A percentile compares a stretch with the other conserved stretches of the same genome.
Evolutionary conservation across 2,888 invertebrate genomes (phyloP).

Genomic region (Apocheima hispidaria): DNA sequence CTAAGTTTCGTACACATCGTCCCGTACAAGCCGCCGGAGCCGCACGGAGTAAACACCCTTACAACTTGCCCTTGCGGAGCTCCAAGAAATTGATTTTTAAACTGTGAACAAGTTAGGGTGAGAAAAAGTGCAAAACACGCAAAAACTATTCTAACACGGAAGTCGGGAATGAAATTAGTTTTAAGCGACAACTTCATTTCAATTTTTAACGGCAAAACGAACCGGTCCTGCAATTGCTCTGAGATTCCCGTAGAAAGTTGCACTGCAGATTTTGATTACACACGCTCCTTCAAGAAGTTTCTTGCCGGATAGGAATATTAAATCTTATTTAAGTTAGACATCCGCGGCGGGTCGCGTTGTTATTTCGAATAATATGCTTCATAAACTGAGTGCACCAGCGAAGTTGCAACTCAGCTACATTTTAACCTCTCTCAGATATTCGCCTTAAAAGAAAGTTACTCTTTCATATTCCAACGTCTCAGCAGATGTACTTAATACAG

Average conservation of each 20-base stretch:
- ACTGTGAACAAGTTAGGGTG: slow-evolving; percentile 73
- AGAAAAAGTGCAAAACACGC: slow-evolving; percentile 70
- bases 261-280: slow-evolving; percentile 85
- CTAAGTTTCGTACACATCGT: slow-evolving; percentile 70
- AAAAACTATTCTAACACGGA: slow-evolving; percentile 81
- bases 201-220: slow-evolving; percentile 73
- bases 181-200: slow-evolving; percentile 84
- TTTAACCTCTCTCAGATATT: slow-evolving; percentile 67
- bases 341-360: slow-evolving; percentile 79
- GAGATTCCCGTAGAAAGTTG: slow-evolving; percentile 79
- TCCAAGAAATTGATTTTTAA: slow-evolving; percentile 83
- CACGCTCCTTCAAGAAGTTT: slow-evolving; percentile 83
- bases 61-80: slow-evolving; percentile 74
- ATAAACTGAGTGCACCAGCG: slow-evolving; percentile 67
- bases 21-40: slow-evolving; percentile 54
- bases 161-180: slow-evolving; percentile 84
- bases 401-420: slow-evolving; percentile 64
- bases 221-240: slow-evolving; percentile 77
- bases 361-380: slow-evolving; percentile 84
- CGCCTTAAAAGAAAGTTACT: slow-evolving; percentile 56
- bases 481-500: slow-evolving; percentile 55
- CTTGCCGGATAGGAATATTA: slow-evolving; percentile 84
- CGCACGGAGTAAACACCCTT: slow-evolving; percentile 73
- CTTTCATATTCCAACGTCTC: slow-evolving; percentile 54
- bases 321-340: slow-evolving; percentile 86